Conservation (phyloP, 2,113 vertebrate species). For the Gavia stellata region DNA sequence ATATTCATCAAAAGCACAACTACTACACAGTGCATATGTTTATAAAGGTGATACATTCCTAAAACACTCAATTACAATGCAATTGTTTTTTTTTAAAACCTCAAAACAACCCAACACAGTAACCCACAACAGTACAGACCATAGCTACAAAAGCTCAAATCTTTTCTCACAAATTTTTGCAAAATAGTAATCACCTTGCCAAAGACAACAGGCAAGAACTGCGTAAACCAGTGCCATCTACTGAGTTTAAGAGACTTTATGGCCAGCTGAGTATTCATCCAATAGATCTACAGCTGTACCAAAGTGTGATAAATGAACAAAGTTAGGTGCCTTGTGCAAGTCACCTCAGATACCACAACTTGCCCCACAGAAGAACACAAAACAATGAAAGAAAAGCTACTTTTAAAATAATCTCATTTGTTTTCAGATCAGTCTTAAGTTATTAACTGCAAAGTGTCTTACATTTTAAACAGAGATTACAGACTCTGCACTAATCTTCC, state of each 20-base stretch:
- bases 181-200: not conserved
- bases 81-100: no score
- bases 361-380: not conserved
- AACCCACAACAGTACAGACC: not conserved
- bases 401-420: no score
- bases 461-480: not conserved
- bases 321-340: not conserved
- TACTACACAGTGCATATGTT: not conserved
- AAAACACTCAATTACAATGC: not conserved
- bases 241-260: not conserved
- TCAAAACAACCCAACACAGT: not conserved
- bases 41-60: not conserved
- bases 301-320: not conserved
- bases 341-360: not conserved
- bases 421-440: no score
- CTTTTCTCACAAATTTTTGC: not conserved
- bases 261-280: not conserved
- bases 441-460: not conserved
- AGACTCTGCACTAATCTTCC: not conserved
- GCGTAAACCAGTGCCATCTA: not conserved
- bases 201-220: not conserved
- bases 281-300: not conserved
- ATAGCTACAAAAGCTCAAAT: not conserved
- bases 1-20: not conserved
- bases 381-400: not conserved